Base-by-base conservation (phyloP, 2,113 vertebrate genomes). In the Galemys pyrenaicus region DNA sequence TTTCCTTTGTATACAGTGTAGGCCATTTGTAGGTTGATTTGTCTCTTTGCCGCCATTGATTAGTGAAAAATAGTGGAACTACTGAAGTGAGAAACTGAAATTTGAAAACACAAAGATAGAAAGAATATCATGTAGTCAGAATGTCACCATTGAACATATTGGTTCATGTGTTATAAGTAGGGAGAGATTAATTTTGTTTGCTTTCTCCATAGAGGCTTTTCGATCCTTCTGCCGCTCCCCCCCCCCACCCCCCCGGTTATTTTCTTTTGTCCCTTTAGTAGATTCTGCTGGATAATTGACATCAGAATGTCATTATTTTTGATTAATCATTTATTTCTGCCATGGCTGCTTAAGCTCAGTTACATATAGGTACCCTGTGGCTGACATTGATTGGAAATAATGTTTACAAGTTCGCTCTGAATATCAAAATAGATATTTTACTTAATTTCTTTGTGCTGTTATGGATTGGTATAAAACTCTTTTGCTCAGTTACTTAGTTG, bases 401-500 rank as follows among this genome's bases (percentile, higher is more conserved):
- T 91, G 67, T 20, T 74, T 82, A 68, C 24, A 87, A 64, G 60
- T 92, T 95, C 74, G n/a, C 37, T 89, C 94, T 91, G 77, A 77
- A 3, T 94, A 73, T 91, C 24, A 86, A 51, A 19, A n/a, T n/a
- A n/a, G n/a, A n/a, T n/a, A n/a, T n/a, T n/a, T 92, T 94, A 28
- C 73, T 89, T 95, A 39, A 67, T 94, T 83, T 94, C 51, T 92
- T 3, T 94, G 51, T 39, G 65, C 73, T 89, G 37, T 84, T 74
- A 28, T 95, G 30, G 41, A 46, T 84, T 92, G 67, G 71, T 88
- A 64, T 20, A 73, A 68, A 87, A 64, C 62, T 85, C 65, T 92
- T 85, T 26, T 87, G 93, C 92, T 95, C 89, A 87, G 87, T 95
- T 84, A 73, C 68, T 93, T 93, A 79, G 46, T n/a, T n/a, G n/a